Base-by-base conservation (phyloP, 2,888 invertebrate genomes). In the Pollenia amentaria region DNA sequence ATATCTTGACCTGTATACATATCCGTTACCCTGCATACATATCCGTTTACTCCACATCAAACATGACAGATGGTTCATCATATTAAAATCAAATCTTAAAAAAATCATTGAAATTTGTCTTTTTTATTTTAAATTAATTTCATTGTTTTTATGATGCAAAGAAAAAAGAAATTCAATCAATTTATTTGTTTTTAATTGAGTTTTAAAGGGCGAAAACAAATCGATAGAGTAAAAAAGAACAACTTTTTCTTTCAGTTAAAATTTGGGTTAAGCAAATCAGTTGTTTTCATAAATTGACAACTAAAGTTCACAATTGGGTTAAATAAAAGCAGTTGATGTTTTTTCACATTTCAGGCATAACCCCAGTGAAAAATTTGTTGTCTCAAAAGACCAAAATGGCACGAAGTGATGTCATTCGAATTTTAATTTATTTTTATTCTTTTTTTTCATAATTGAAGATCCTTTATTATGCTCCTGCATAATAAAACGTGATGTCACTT, bases 271-370 rank as follows among this genome's bases (percentile, higher is more conserved):
- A 42, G 51, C 48, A 53, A 70, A 62, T 79, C 51, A 62, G 64
- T 79, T 48, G 21, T 70, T 60, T 72, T 16, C 12, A n/a, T 62
- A 51, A 48, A 60, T 69, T 79, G 60, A 46, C 60, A 62, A 62
- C 64, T 18, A 53, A 64, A 79, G 70, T 70, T 79, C 79, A 79
- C 3, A 70, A 79, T 64, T 64, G 57, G 77, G 77, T 67, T 64
- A 72, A 79, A 70, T 48, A 51, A 69, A 65, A 67, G 29, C 14
- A 44, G 64, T 42, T 57, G 29, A 7, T 16, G 12, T 12, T 51
- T 46, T 10, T 38, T 7, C n/a, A 51, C 2, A 10, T 53, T 70
- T 69, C 42, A 40, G 18, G 40, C 18, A 18, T 44, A 7, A 70
- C 38, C 51, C 16, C 69, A 51, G 40, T 16, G 51, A 53, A 1